Conservation (phyloP, 1,140 invertebrate genomes). For the Euura lappo region DNA sequence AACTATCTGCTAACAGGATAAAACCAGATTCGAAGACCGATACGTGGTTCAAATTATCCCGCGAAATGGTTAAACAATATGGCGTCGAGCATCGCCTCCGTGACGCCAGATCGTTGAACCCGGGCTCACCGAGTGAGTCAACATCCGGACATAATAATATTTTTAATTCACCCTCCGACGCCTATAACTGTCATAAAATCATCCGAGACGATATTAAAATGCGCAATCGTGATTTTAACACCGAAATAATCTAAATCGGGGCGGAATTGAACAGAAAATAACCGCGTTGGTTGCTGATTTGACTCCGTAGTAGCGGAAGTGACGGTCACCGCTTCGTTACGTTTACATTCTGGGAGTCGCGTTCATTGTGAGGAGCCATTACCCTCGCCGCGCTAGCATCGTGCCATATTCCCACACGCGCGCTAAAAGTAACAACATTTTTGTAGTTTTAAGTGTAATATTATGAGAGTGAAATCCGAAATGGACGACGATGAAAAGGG, state of each 20-base stretch:
- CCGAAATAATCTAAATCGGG: too few species aligned
- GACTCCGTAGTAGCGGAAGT: conserved; percentile 48
- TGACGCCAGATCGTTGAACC: conserved; percentile 48
- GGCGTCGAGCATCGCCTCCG: conserved; percentile 31
- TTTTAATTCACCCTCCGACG: not conserved
- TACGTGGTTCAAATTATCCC: conserved; percentile 25
- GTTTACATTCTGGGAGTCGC: conserved; percentile 52
- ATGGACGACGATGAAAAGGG: conserved; percentile 66
- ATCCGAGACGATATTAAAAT: not conserved
- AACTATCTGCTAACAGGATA: too few species aligned
- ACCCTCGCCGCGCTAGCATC: conserved; percentile 56
- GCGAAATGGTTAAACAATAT: conserved; percentile 31
- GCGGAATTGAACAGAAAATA: too few species aligned
- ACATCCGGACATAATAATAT: not conserved
- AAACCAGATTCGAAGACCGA: too few species aligned
- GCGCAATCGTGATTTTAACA: too few species aligned
- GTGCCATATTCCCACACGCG: conserved; percentile 59
- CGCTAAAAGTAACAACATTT: conserved; percentile 48
- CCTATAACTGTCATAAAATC: not conserved
- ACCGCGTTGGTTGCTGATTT: conserved; percentile 32
- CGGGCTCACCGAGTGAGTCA: conserved; percentile 8
- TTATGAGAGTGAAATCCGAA: conserved; percentile 65
- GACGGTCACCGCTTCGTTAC: conserved; percentile 55
- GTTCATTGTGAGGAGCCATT: conserved; percentile 57
- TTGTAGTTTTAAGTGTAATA: conserved; percentile 61